Base-by-base conservation (phyloP, 1,140 invertebrate species). In the Drosophila nasuta region DNA sequence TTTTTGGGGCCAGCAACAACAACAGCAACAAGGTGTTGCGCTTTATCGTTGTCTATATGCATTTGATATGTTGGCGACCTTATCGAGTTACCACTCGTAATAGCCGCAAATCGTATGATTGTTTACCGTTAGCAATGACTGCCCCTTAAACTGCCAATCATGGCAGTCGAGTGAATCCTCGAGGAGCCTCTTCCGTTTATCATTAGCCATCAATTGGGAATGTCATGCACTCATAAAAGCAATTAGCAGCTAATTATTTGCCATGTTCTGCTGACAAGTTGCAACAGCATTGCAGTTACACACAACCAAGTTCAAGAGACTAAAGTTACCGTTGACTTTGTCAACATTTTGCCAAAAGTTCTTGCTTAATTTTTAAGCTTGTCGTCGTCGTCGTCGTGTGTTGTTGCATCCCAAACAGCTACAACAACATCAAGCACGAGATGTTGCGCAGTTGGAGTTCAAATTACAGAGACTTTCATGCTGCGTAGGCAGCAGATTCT, bases 201-300 rank as follows among this genome's bases (percentile, higher is more conserved):
- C 63, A 67, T 30, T 41, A 41, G 64, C 15, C 41, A 48, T 56
- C 17, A 35, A 28, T 52, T 51, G 71, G 71, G 72, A 71, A 54
- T 82, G 82, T 79, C 80, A 70, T 77, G 71, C 52, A 67, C 66
- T 83, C 77, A 88, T 87, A 80, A 82, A 71, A 72, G 83, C 80
- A 87, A 87, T 87, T 87, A 87, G 83, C 80, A 54, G 80, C 83
- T 88, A 87, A 87, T 87, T 87, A 87, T 88, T 77, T 71, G 68
- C 68, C 69, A 76, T 82, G 83, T 77, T 72, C 54, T 33, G 56
- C 15, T 59, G 35, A 62, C 73, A 78, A 63, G 43, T 33, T 56
- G 70, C 28, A 52, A 25, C 70, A 45, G 52, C 51, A 51, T 43
- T 73, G 82, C 82, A 79, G 82, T 86, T 86, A 87, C 76, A 3